phyloP scores from a whole-genome alignment of 2,113 vertebrate species.

The Syrrhaptes paradoxus region DNA sequence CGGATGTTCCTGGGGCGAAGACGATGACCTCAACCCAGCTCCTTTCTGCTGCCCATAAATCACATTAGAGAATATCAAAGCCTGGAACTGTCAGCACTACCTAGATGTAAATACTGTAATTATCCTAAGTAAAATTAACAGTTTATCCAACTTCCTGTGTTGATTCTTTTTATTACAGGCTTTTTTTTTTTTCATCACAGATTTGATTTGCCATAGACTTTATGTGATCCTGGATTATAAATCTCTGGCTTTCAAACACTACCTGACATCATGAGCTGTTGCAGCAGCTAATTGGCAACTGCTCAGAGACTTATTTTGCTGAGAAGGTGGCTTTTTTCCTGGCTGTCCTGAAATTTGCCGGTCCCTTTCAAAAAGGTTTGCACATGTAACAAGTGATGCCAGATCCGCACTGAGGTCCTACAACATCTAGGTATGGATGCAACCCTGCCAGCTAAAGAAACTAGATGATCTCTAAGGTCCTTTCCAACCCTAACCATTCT shows the following conservation, averaged over 20 bases:
- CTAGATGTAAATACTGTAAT: constrained; percentile 35
- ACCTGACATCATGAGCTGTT: background rate
- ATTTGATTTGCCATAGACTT: constrained; percentile 32
- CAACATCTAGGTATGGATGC: background rate
- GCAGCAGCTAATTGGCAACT: background rate
- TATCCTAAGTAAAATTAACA: constrained; percentile 50
- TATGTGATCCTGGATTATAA: background rate
- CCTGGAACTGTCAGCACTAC: background rate
- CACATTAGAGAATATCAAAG: constrained; percentile 44
- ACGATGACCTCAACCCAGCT: background rate
- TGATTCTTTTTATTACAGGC: constrained; percentile 13
- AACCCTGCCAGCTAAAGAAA: background rate
- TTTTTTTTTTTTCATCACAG: background rate
- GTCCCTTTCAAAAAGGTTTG: background rate
- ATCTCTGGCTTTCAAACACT: constrained; percentile 40
- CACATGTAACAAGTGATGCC: background rate
- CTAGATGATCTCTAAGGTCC: too few species aligned
- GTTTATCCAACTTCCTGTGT: constrained; percentile 43
- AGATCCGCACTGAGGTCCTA: background rate
- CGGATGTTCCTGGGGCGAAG: background rate
- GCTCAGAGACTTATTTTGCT: background rate
- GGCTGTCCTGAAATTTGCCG: background rate
- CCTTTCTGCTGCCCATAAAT: constrained; percentile 9
- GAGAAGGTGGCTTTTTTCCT: background rate
- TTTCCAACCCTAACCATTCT: too few species aligned